phyloP scores from a whole-genome alignment of 2,797 vertebrate species.

The Holocentrus rufus region DNA sequence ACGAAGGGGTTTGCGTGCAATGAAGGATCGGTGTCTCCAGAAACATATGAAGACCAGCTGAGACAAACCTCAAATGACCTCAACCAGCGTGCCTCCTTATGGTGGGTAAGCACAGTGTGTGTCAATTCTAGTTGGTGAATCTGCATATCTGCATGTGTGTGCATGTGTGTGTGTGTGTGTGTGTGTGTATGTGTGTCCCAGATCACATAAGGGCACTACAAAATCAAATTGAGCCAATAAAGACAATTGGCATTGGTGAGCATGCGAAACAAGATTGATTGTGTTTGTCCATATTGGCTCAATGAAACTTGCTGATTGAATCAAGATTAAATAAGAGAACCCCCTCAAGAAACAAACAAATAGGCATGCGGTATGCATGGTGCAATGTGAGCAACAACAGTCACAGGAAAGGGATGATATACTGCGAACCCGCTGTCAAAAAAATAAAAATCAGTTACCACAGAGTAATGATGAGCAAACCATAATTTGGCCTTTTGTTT shows the following conservation, averaged over 20 bases:
- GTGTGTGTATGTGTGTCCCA: conserved; percentile 27
- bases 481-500: conserved; percentile 3
- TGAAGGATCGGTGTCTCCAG: conserved; percentile 53
- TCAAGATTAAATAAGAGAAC: conserved; percentile 45
- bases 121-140: conserved; percentile 3
- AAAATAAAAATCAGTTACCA: not conserved
- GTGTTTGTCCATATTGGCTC: conserved; percentile 45
- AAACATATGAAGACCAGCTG: conserved; percentile 71
- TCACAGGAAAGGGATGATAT: conserved; percentile 3
- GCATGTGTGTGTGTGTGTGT: conserved; percentile 11
- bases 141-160: no score
- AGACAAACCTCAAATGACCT: conserved; percentile 64
- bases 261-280: conserved; percentile 49
- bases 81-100: conserved; percentile 39
- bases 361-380: conserved; percentile 25
- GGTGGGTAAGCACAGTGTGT: conserved; percentile 39
- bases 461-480: conserved; percentile 29
- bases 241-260: conserved; percentile 36
- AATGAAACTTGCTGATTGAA: conserved; percentile 62
- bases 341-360: conserved; percentile 35
- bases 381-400: not conserved
- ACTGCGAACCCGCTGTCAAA: not conserved
- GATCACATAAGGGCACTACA: conserved; percentile 33
- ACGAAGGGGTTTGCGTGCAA: conserved; percentile 58
- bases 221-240: conserved; percentile 56